A percentile compares a stretch with the other conserved stretches of the same genome.
Evolutionary conservation across 2,797 vertebrate genomes (phyloP).

Genomic region (Hafferia zeledoni): DNA sequence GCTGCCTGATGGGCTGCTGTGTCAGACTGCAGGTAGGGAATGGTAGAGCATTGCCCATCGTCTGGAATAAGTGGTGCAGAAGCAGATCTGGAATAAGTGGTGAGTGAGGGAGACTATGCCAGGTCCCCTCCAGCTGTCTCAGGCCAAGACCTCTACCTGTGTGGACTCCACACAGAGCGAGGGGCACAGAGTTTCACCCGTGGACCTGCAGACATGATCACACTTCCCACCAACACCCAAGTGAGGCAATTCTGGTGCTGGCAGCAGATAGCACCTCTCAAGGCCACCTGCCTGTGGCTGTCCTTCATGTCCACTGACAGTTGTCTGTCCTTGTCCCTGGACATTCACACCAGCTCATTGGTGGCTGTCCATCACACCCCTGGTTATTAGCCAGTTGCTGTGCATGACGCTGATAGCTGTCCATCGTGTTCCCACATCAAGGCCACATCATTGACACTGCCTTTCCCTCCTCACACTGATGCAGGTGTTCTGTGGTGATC

Average conservation of each 20-base stretch:
- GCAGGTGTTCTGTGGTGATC: neutral
- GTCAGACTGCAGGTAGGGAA: neutral
- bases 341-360: rapidly evolving
- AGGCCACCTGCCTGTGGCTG: neutral
- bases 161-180: neutral
- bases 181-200: neutral
- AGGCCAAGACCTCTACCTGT: rapidly evolving
- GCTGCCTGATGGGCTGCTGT: slow-evolving; percentile 5
- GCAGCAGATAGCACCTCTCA: neutral
- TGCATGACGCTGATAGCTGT: neutral
- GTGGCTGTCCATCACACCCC: neutral
- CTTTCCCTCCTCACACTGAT: neutral
- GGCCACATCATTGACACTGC: neutral
- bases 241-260: neutral
- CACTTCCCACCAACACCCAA: neutral
- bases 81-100: neutral
- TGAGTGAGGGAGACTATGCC: neutral
- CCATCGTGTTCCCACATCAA: neutral
- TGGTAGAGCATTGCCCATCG: neutral
- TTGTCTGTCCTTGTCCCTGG: neutral
- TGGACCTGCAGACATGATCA: neutral
- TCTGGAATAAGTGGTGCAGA: neutral
- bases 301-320: neutral
- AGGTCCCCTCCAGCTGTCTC: neutral
- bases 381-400: neutral